Conservation (phyloP, 1,140 invertebrate species). For the Psix sp. region DNA sequence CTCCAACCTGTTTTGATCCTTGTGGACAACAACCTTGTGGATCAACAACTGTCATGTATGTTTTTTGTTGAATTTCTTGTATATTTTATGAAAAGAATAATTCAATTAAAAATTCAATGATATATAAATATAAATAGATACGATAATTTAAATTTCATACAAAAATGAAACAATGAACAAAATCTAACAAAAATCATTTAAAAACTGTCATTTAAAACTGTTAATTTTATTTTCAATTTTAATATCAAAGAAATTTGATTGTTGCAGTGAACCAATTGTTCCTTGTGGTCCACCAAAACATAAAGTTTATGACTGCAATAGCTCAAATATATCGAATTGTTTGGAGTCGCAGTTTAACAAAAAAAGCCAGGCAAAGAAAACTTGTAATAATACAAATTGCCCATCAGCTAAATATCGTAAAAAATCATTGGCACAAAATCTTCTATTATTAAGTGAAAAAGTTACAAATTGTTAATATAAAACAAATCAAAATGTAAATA, state of each 20-base stretch:
- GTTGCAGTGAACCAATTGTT: constrained; percentile 1
- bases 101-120: too few relatives aligned
- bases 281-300: constrained; percentile 2
- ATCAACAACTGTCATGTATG: constrained; percentile 54
- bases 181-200: too few relatives aligned
- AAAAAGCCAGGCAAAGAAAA: constrained; percentile 22
- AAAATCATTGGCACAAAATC: constrained; percentile 6
- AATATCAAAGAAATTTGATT: too few relatives aligned
- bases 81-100: too few relatives aligned
- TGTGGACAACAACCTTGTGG: constrained; percentile 57
- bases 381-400: constrained; percentile 37
- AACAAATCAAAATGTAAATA: constrained; percentile 7
- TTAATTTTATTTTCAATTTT: too few relatives aligned
- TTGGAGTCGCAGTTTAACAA: not conserved
- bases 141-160: not conserved
- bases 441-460: constrained; percentile 26
- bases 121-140: too few relatives aligned
- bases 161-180: not conserved
- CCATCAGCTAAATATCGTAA: constrained; percentile 30
- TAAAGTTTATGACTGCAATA: not conserved
- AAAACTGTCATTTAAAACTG: too few relatives aligned
- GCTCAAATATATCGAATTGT: constrained; percentile 5
- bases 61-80: not conserved
- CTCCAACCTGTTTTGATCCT: constrained; percentile 63
- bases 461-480: constrained; percentile 3